phyloP scores from a whole-genome alignment of 2,797 vertebrate genomes.

The Hipposideros larvatus region DNA sequence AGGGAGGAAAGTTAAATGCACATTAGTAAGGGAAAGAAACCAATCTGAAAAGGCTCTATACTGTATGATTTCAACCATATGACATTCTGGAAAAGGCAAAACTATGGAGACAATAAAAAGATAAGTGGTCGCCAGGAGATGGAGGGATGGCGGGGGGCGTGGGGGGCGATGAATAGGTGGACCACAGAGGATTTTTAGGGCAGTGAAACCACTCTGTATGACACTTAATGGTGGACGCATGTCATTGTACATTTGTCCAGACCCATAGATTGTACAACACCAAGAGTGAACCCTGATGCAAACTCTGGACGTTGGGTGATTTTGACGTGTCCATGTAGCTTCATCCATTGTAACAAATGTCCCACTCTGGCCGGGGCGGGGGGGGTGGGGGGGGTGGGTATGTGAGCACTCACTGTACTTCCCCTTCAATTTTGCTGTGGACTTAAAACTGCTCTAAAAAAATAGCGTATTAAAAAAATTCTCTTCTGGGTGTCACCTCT shows the following conservation, averaged over 20 bases:
- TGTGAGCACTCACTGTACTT: background rate
- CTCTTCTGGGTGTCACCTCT: background rate
- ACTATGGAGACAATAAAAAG: accelerated
- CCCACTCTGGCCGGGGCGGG: accelerated
- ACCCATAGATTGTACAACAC: background rate
- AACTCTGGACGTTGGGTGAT: accelerated
- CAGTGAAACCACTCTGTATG: accelerated
- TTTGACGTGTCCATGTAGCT: accelerated
- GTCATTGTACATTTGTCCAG: accelerated
- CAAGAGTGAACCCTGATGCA: background rate
- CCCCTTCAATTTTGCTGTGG: background rate
- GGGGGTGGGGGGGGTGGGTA: too few relatives aligned
- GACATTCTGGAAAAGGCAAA: background rate
- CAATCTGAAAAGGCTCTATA: accelerated
- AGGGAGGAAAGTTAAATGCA: accelerated
- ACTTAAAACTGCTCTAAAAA: background rate
- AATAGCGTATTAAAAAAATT: background rate
- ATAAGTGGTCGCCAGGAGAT: accelerated
- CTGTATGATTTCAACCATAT: background rate
- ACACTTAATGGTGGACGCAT: accelerated
- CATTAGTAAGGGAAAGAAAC: background rate
- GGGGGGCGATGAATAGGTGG: background rate
- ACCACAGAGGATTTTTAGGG: background rate
- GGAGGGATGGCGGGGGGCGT: accelerated
- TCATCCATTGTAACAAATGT: accelerated